phyloP scores from a whole-genome alignment of 2,888 invertebrate genomes.

The Julus scandinavius region DNA sequence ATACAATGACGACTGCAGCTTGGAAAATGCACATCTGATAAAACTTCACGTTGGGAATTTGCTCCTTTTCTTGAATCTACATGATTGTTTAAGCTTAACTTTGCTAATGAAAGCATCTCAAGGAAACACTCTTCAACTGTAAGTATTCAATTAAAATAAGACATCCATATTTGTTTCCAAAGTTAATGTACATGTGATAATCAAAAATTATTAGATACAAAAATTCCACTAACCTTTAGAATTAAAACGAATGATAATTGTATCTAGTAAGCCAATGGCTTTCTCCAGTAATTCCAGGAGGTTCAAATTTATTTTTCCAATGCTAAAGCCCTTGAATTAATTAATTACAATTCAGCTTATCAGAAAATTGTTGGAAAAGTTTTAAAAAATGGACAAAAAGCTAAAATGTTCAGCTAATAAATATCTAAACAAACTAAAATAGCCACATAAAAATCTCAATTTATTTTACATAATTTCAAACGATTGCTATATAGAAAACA shows the following conservation, averaged over 20 bases:
- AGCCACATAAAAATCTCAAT: no score
- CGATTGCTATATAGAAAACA: no score
- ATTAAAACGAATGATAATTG: neutral
- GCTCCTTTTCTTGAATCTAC: neutral
- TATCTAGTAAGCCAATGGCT: neutral
- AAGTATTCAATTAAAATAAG: neutral
- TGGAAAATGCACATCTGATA: neutral
- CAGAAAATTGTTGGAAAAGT: no score
- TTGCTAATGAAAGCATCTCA: neutral
- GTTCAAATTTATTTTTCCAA: neutral
- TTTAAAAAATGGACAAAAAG: no score
- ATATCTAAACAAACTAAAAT: no score
- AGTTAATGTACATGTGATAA: no score
- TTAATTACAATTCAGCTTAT: neutral
- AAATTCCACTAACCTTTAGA: slow-evolving; percentile 1
- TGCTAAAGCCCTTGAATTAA: neutral
- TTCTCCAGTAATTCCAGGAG: slow-evolving; percentile 18
- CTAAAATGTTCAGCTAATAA: no score
- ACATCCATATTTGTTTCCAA: no score
- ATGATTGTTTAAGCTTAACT: neutral
- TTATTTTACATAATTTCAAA: no score
- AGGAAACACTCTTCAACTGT: neutral
- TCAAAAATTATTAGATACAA: neutral
- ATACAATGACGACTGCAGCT: neutral
- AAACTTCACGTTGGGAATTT: neutral